These are phyloP conservation scores for Ectropis grisescens DNA, from an alignment of 1,140 invertebrate genomes.

Conservation along the genomic window DNA sequence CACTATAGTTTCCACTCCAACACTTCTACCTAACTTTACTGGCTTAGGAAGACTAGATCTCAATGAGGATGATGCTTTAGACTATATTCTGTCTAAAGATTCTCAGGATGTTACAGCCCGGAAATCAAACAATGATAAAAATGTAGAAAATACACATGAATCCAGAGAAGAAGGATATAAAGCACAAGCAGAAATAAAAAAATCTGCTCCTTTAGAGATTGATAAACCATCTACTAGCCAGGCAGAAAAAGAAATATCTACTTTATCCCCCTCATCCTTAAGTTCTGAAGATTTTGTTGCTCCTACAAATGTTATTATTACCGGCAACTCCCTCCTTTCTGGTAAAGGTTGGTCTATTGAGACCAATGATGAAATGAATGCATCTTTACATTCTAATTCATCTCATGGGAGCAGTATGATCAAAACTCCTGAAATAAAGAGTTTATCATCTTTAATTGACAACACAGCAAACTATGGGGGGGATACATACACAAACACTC, in stretches of 20 bases:
- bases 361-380: conserved; percentile 62
- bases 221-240: conserved; percentile 34
- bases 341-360: conserved; percentile 79
- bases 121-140: too few species aligned
- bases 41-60: conserved; percentile 69
- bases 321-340: conserved; percentile 78
- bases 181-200: conserved; percentile 11
- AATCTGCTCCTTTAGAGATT: conserved; percentile 12
- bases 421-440: conserved; percentile 65
- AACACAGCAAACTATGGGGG: conserved; percentile 71
- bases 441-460: conserved; percentile 55
- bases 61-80: conserved; percentile 76
- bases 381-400: conserved; percentile 53
- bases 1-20: conserved; percentile 55
- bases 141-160: too few species aligned
- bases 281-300: conserved; percentile 41
- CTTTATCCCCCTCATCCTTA: conserved; percentile 34
- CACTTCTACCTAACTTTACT: conserved; percentile 47
- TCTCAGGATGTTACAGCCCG: conserved; percentile 27
- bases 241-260: conserved; percentile 19
- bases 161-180: too few species aligned
- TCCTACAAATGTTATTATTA: conserved; percentile 33
- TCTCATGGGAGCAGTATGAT: conserved; percentile 62
- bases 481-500: conserved; percentile 65
- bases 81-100: conserved; percentile 73